phyloP scores from a whole-genome alignment of 2,797 vertebrate genomes.

The Melanotaenia pygmaea region DNA sequence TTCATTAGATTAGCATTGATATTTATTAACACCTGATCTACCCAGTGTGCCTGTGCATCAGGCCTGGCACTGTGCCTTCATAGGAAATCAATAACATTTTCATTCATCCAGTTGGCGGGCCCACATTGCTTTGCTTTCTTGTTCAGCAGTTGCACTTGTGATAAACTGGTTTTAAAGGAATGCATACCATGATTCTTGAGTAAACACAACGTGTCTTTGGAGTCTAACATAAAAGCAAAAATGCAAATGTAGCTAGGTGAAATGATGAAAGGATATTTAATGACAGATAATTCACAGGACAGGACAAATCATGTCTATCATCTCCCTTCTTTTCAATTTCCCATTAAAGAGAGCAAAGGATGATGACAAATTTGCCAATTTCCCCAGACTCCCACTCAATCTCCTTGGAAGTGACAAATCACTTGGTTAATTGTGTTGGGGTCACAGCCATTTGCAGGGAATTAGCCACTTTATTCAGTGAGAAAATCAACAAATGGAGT shows the following conservation, averaged over 20 bases:
- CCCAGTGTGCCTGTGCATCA: conserved; percentile 48
- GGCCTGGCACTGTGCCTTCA: conserved; percentile 60
- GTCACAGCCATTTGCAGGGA: conserved; percentile 67
- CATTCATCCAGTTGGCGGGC: conserved; percentile 61
- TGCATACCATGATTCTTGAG: conserved; percentile 35
- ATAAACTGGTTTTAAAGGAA: conserved; percentile 63
- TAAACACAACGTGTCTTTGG: conserved; percentile 32
- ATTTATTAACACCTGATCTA: conserved; percentile 78
- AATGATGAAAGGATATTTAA: conserved; percentile 1
- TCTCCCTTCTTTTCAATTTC: conserved; percentile 54
- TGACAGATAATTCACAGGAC: conserved; percentile 13
- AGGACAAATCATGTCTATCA: conserved; percentile 52
- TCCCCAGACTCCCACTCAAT: conserved; percentile 66
- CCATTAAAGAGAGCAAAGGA: conserved; percentile 55
- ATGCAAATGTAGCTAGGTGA: conserved; percentile 5
- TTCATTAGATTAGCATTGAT: conserved; percentile 74
- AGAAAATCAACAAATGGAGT: conserved; percentile 76
- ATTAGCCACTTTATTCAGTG: conserved; percentile 73
- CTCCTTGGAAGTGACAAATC: conserved; percentile 74
- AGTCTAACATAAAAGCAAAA: not conserved
- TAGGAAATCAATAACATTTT: conserved; percentile 79
- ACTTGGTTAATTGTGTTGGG: conserved; percentile 70
- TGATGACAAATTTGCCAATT: conserved; percentile 70
- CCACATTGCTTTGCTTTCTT: conserved; percentile 42
- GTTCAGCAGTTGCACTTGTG: conserved; percentile 43